phyloP scores from a whole-genome alignment of 2,797 vertebrate species.

The Gobio occitaniae region DNA sequence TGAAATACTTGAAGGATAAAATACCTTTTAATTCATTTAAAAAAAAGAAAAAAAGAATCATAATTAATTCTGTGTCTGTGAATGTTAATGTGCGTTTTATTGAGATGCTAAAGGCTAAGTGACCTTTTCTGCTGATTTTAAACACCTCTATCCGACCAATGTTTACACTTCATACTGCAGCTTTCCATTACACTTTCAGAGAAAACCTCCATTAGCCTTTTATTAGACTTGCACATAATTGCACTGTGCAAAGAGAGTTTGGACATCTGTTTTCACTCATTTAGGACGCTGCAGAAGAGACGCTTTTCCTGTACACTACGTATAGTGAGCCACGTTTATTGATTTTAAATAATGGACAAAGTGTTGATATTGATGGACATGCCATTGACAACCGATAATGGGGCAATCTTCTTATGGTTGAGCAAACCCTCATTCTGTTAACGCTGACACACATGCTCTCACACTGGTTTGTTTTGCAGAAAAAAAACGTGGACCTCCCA shows the following conservation, averaged over 20 bases:
- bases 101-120: conserved; percentile 22
- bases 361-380: conserved; percentile 35
- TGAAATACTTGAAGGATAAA: neutral
- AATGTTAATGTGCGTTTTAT: conserved; percentile 1
- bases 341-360: conserved; percentile 51
- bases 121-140: conserved; percentile 24
- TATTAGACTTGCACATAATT: conserved; percentile 44
- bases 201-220: conserved; percentile 43
- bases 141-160: neutral
- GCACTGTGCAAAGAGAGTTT: conserved; percentile 21
- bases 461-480: conserved; percentile 77
- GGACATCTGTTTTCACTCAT: conserved; percentile 41
- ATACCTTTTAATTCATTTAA: too few species aligned
- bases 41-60: neutral
- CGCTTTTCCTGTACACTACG: neutral
- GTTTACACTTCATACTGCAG: conserved; percentile 22
- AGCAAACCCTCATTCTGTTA: conserved; percentile 44
- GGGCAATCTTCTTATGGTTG: conserved; percentile 49
- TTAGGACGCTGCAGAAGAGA: conserved; percentile 16
- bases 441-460: conserved; percentile 52
- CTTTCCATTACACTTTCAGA: conserved; percentile 29
- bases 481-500: conserved; percentile 82
- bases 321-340: conserved; percentile 26
- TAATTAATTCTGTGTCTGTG: neutral
- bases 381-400: conserved; percentile 42